Evolutionary conservation across 2,888 invertebrate genomes (phyloP).

Genomic region (Pollenia griseotomentosa): DNA sequence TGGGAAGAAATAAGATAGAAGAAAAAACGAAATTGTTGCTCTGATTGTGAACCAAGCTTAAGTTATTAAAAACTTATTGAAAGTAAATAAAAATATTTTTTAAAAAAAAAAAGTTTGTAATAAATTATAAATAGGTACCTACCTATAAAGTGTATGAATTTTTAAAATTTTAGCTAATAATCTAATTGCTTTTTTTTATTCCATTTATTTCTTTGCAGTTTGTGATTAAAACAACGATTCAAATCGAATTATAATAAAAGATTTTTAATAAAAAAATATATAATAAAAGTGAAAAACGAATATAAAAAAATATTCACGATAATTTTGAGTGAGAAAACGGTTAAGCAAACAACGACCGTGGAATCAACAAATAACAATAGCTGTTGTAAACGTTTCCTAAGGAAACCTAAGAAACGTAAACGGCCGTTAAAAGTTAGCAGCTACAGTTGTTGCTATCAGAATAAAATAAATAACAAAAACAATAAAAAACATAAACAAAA

Average conservation of each 20-base stretch:
- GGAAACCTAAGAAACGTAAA: slow-evolving; percentile 76
- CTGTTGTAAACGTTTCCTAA: slow-evolving; percentile 74
- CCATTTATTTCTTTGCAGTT: slow-evolving; percentile 69
- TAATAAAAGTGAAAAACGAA: slow-evolving; percentile 33
- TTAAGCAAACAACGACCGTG: slow-evolving; percentile 74
- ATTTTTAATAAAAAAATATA: slow-evolving; percentile 29
- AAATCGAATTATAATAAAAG: slow-evolving; percentile 63
- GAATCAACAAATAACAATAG: slow-evolving; percentile 72
- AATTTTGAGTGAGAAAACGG: slow-evolving; percentile 71
- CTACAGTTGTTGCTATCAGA: slow-evolving; percentile 45
- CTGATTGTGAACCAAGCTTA: too few relatives aligned
- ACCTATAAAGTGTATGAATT: too few relatives aligned
- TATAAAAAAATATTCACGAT: slow-evolving; percentile 30
- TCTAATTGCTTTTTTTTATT: slow-evolving; percentile 1
- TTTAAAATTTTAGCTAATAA: neutral
- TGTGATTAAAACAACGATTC: slow-evolving; percentile 72
- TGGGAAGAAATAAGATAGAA: too few relatives aligned
- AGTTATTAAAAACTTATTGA: too few relatives aligned
- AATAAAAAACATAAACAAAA: slow-evolving; percentile 41
- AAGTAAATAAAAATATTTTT: too few relatives aligned
- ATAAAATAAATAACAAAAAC: slow-evolving; percentile 7
- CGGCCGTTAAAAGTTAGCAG: slow-evolving; percentile 56
- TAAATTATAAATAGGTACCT: too few relatives aligned
- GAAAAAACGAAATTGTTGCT: too few relatives aligned
- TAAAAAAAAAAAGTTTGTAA: too few relatives aligned